Evolutionary conservation across 2,888 invertebrate species (phyloP).

Genomic region (Troglohyphantes excavatus): DNA sequence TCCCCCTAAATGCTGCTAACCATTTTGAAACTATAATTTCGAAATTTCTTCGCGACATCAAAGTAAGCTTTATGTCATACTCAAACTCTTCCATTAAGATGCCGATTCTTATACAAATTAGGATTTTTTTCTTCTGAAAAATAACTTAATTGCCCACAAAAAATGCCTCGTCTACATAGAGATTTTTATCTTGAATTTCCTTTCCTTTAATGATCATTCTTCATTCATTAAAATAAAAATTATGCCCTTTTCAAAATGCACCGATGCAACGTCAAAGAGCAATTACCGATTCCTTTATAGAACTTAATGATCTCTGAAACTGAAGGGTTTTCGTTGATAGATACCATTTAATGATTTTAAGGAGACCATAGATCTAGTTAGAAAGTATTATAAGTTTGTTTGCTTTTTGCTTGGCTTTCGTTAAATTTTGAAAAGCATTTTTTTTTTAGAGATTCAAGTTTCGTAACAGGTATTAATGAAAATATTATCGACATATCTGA

Average conservation of each 20-base stretch:
- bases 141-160: background rate
- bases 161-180: background rate
- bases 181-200: background rate
- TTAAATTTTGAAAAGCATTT: no score
- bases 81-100: background rate
- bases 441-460: no score
- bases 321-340: slow-evolving; percentile 41
- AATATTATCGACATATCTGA: no score
- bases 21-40: no score
- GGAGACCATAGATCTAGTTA: background rate
- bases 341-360: slow-evolving; percentile 59
- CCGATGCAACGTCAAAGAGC: slow-evolving; percentile 52
- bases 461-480: no score
- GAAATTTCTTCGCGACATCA: background rate
- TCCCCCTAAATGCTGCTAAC: no score
- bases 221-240: slow-evolving; percentile 55
- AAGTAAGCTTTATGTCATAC: background rate
- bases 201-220: slow-evolving; percentile 32
- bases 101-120: background rate
- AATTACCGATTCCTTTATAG: slow-evolving; percentile 53
- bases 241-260: slow-evolving; percentile 19
- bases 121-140: background rate
- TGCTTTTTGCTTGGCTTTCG: no score
- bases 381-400: slow-evolving; percentile 35
- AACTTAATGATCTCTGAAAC: slow-evolving; percentile 57